phyloP scores from a whole-genome alignment of 1,140 invertebrate genomes.

The Achroia grisella region DNA sequence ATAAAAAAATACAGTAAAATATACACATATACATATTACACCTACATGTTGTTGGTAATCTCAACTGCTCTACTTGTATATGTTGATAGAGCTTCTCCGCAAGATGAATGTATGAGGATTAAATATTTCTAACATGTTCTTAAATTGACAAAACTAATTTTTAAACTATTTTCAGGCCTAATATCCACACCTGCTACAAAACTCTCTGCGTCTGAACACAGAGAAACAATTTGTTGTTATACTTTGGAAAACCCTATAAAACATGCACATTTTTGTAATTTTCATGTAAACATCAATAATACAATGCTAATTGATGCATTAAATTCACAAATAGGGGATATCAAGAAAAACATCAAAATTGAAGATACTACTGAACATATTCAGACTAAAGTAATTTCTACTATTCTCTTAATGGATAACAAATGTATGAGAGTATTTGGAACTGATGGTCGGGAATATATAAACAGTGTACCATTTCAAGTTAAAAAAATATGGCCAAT shows the following conservation, averaged over 20 bases:
- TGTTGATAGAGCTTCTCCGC: too few relatives aligned
- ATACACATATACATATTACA: too few relatives aligned
- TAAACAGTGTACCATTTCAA: slow-evolving; percentile 88
- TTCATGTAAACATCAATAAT: slow-evolving; percentile 75
- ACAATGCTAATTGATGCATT: slow-evolving; percentile 71
- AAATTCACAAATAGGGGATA: slow-evolving; percentile 61
- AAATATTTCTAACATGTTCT: neutral
- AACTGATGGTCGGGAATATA: slow-evolving; percentile 86
- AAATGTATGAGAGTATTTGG: slow-evolving; percentile 86
- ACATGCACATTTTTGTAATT: slow-evolving; percentile 88
- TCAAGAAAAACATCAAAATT: slow-evolving; percentile 62
- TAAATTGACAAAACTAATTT: too few relatives aligned
- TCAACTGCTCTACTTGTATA: too few relatives aligned
- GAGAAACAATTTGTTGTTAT: slow-evolving; percentile 80
- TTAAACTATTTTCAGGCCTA: slow-evolving; percentile 40
- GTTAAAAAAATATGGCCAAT: slow-evolving; percentile 85
- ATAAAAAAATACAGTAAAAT: too few relatives aligned
- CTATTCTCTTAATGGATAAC: slow-evolving; percentile 85
- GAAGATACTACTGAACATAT: slow-evolving; percentile 65
- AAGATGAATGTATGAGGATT: too few relatives aligned
- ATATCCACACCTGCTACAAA: slow-evolving; percentile 64
- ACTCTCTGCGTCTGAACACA: slow-evolving; percentile 56
- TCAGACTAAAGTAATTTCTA: slow-evolving; percentile 50
- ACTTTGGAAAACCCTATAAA: slow-evolving; percentile 87
- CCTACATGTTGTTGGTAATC: too few relatives aligned